Evolutionary conservation across 2,797 vertebrate species (phyloP).

Genomic region (Pachyuromys duprasi): DNA sequence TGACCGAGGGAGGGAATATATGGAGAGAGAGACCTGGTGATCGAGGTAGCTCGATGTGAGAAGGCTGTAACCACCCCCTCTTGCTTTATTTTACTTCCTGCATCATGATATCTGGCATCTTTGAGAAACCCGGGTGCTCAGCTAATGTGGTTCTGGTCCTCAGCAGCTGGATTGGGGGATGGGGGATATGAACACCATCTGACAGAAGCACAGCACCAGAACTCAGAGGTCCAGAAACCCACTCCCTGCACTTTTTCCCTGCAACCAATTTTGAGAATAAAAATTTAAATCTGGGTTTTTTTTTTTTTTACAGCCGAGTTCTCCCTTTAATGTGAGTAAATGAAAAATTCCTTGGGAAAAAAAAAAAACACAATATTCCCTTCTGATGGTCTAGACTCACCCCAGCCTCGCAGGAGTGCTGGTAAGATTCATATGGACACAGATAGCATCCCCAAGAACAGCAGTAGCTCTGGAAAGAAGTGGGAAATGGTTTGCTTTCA

Average conservation of each 20-base stretch:
- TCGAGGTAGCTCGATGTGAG: not conserved
- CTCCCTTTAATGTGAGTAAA: not conserved
- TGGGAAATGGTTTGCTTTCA: rapidly evolving
- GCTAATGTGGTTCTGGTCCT: not conserved
- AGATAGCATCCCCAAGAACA: not conserved
- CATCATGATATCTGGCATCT: not conserved
- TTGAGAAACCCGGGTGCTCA: rapidly evolving
- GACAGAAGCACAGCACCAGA: not conserved
- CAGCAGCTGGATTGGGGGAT: not conserved
- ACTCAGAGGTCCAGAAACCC: not conserved
- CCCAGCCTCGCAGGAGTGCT: not conserved
- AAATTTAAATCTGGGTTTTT: not conserved
- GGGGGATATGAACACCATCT: not conserved
- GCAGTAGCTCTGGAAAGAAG: not conserved
- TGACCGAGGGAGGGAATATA: not conserved
- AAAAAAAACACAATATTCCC: not conserved
- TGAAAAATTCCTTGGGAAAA: not conserved
- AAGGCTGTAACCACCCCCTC: not conserved
- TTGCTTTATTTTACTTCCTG: not conserved
- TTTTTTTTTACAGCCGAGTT: not conserved
- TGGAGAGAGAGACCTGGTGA: not conserved
- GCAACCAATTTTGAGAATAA: not conserved
- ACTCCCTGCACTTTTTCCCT: not conserved
- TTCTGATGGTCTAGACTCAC: not conserved
- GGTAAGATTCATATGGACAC: not conserved